A percentile compares a stretch with the other conserved stretches of the same genome.
phyloP scores from a whole-genome alignment of 2,113 vertebrate species.

The Protomyctophum bolini region DNA sequence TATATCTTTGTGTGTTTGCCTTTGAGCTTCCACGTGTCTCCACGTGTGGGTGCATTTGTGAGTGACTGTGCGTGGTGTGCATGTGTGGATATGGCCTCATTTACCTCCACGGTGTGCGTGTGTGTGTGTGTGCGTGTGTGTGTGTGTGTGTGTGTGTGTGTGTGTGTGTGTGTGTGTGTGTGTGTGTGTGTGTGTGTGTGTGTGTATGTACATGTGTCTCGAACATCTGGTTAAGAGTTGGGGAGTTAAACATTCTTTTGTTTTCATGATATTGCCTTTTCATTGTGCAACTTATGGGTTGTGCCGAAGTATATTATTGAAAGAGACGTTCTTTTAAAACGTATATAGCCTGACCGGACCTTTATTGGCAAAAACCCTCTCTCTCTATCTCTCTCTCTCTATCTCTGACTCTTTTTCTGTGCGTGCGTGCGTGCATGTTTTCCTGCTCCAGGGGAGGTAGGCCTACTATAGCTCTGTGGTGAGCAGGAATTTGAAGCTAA shows the following conservation, averaged over 20 bases:
- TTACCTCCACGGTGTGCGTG: not conserved
- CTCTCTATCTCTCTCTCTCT: not conserved
- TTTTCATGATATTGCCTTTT: no score
- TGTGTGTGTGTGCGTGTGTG: not conserved
- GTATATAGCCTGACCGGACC: no score
- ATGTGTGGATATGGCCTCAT: not conserved
- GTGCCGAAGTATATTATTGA: no score
- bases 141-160: not conserved
- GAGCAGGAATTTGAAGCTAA: no score
- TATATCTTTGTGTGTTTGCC: not conserved
- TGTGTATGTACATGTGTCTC: not conserved
- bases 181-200: conserved; percentile 1
- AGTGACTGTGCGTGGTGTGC: conserved; percentile 3
- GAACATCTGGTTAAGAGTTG: no score
- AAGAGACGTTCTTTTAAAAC: no score
- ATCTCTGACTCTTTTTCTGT: not conserved
- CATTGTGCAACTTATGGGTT: no score
- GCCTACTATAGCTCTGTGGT: not conserved
- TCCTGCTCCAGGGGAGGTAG: not conserved
- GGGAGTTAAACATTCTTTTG: no score
- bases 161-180: conserved; percentile 1
- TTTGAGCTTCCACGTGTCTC: not conserved
- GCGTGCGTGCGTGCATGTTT: not conserved
- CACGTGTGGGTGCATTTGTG: not conserved
- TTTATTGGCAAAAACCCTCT: not conserved